Percentiles rank a stretch among this genome's conserved stretches.
Evolutionary conservation across 2,888 invertebrate genomes (phyloP).

Genomic region (Polia nebulosa): DNA sequence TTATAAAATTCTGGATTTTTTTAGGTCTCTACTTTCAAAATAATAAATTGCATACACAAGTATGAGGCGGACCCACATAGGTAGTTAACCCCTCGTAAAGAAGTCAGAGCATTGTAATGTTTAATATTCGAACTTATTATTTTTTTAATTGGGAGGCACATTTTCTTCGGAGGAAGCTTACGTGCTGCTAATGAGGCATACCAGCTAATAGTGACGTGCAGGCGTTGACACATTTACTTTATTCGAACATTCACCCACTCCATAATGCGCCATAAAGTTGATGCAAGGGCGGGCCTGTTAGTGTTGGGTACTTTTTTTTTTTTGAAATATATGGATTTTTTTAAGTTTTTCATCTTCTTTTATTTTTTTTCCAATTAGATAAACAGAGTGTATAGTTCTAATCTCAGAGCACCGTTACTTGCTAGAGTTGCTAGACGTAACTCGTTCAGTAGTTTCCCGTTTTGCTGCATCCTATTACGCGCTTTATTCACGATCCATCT

Average conservation of each 20-base stretch:
- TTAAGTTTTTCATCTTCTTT: neutral
- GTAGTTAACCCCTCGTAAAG: neutral
- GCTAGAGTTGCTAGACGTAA: too few relatives aligned
- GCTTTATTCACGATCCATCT: too few relatives aligned
- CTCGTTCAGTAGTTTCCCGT: neutral
- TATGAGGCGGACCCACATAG: neutral
- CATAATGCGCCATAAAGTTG: neutral
- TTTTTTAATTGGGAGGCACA: neutral
- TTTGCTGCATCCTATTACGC: neutral
- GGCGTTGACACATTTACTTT: neutral
- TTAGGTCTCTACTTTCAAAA: neutral
- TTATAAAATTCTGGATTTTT: neutral
- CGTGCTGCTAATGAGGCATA: neutral
- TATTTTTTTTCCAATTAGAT: neutral
- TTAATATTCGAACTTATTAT: neutral
- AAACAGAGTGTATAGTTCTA: neutral
- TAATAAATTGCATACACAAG: neutral
- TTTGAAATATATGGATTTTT: neutral
- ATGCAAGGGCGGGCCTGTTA: neutral
- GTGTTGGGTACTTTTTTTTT: neutral
- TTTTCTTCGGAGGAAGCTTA: slow-evolving; percentile 1
- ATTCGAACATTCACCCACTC: neutral
- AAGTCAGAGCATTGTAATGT: neutral
- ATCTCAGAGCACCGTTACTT: neutral
- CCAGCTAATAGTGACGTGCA: neutral